A percentile compares a stretch with the other conserved stretches of the same genome.
Conservation (phyloP, 2,113 vertebrate species). For the Pyrgilauda ruficollis region DNA sequence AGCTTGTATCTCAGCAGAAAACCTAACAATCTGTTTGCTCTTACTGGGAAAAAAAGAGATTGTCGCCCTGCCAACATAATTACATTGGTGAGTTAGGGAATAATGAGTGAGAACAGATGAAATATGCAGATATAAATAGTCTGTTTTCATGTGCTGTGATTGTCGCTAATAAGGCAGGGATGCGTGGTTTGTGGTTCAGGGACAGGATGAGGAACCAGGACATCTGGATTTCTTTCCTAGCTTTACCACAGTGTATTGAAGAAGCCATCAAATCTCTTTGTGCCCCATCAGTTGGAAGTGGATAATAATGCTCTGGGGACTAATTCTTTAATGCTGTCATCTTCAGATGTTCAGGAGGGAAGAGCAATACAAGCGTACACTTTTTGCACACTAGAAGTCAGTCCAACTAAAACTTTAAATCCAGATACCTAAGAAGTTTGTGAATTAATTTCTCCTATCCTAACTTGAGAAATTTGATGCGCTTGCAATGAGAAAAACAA, state of each 20-base stretch:
- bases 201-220: conserved; percentile 58
- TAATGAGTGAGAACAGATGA: conserved; percentile 55
- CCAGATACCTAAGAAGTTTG: background rate
- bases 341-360: background rate
- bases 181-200: conserved; percentile 46
- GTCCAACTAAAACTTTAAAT: background rate
- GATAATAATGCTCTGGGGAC: conserved; percentile 17
- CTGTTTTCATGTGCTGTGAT: conserved; percentile 43
- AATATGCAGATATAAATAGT: conserved; percentile 65
- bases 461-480: background rate
- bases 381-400: background rate
- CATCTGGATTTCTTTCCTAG: conserved; percentile 48
- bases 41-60: conserved; percentile 12
- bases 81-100: conserved; percentile 48
- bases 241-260: conserved; percentile 29
- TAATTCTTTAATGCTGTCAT: conserved; percentile 18
- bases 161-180: conserved; percentile 38
- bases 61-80: conserved; percentile 42
- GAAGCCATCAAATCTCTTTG: conserved; percentile 19
- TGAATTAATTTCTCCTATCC: background rate
- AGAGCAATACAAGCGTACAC: background rate
- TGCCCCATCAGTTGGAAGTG: conserved; percentile 17
- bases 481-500: background rate
- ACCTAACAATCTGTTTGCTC: conserved; percentile 29
- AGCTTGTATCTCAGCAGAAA: conserved; percentile 37